Base-by-base conservation (phyloP, 2,797 vertebrate genomes). In the Pseudomugil gertrudae region DNA sequence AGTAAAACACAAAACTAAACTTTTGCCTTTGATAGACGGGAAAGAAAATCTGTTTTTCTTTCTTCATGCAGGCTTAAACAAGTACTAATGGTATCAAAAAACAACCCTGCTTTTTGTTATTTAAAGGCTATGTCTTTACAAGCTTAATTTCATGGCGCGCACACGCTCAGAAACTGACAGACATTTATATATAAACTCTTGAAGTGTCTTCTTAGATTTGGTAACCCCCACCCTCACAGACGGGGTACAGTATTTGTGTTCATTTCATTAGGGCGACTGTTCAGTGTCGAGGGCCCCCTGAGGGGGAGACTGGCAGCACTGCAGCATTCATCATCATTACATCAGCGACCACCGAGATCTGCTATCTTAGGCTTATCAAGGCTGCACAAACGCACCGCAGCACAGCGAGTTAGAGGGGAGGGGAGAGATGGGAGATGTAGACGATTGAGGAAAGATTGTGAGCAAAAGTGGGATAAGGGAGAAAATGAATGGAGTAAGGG, bases 241-340 rank as follows among this genome's bases (percentile, higher is more conserved):
- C 57, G 9, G 74, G 88, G 85, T 81, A 87, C 90, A 86, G 80
- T 90, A 93, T 93, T 90, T 94, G 92, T 78, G 89, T 91, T 94
- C 94, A 93, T 93, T 95, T 95, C 94, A 95, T 95, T 95, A 95
- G 90, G 88, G 81, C 74, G 90, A 87, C 93, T 84, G 87, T 86
- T 92, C 85, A 84, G 85, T 72, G 84, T 83, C 55, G 78, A 85
- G 81, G 78, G 81, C 80, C 88, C 90, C 90, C 85, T 35, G 63
- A 89, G 92, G 92, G 95, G 90, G 92, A 91, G 91, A 92, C 90
- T 92, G 92, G 92, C 93, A 86, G 86, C 83, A 85, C 89, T 77
- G 85, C 90, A 81, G 92, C 95, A 95, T 95, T 96, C 95, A 96
- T 95, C 95, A 96, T 95, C 95, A 95, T 96, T 96, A 95, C 95